Conservation (phyloP, 1,140 invertebrate genomes). For the Ceratina japonica region DNA sequence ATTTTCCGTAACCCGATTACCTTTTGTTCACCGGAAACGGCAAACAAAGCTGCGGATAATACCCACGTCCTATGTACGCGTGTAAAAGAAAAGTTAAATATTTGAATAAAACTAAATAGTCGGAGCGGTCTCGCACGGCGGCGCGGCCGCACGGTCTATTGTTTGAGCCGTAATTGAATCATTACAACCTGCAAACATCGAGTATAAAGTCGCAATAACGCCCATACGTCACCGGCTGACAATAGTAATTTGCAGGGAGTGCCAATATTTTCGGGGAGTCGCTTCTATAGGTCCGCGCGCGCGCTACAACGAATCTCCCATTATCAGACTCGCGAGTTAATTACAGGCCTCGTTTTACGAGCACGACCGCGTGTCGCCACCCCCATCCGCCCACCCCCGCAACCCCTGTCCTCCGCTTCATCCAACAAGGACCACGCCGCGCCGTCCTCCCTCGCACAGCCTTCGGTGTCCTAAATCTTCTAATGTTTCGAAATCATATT, state of each 20-base stretch:
- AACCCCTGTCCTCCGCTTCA: not conserved
- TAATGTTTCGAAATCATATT: slow-evolving; percentile 36
- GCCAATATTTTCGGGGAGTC: not conserved
- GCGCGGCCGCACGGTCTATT: not conserved
- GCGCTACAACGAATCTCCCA: not conserved
- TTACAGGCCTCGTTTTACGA: slow-evolving; percentile 8
- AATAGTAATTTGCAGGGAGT: not conserved
- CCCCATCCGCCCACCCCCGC: not conserved
- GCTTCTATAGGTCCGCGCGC: not conserved
- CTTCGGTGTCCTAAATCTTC: slow-evolving; percentile 8
- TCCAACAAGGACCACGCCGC: not conserved
- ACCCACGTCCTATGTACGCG: not conserved
- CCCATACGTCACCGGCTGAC: not conserved
- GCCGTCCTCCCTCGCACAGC: not conserved
- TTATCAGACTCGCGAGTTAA: slow-evolving; percentile 21
- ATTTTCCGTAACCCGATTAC: not conserved
- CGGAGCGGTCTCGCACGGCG: too few relatives aligned
- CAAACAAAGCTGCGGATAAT: not conserved
- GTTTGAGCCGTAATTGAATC: slow-evolving; percentile 29
- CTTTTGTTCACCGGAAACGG: not conserved
- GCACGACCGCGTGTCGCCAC: not conserved
- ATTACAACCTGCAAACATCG: slow-evolving; percentile 21
- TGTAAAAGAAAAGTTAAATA: slow-evolving; percentile 7
- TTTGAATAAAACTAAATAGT: slow-evolving; percentile 11
- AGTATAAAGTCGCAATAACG: slow-evolving; percentile 2